Evolutionary conservation across 1,140 invertebrate genomes (phyloP).

Genomic region (Odontomachus brunneus): DNA sequence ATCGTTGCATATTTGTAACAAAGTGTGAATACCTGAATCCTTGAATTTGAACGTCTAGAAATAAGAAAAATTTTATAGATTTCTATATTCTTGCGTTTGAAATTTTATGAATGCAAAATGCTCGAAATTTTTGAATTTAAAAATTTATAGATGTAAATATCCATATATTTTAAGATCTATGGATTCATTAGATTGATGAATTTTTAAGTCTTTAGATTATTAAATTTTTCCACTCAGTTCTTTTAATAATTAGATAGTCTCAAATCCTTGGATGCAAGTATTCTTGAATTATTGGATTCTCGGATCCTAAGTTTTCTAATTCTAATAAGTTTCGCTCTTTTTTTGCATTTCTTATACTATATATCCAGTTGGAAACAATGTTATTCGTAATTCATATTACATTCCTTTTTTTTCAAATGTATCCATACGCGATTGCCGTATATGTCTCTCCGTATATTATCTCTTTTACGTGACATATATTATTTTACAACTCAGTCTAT

Average conservation of each 20-base stretch:
- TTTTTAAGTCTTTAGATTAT: constrained; percentile 22
- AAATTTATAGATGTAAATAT: constrained; percentile 34
- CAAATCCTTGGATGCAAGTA: constrained; percentile 43
- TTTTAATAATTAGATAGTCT: constrained; percentile 5
- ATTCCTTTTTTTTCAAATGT: constrained; percentile 19
- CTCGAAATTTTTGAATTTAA: neutral
- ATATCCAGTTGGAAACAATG: constrained; percentile 29
- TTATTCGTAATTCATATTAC: constrained; percentile 32
- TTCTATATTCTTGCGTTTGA: neutral
- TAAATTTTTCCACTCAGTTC: neutral
- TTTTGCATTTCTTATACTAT: neutral
- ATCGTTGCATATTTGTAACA: constrained; percentile 59
- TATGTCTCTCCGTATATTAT: too few species aligned
- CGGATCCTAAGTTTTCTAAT: constrained; percentile 20
- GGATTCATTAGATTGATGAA: constrained; percentile 30
- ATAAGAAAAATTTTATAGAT: neutral
- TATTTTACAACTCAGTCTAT: constrained; percentile 39
- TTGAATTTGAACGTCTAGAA: constrained; percentile 6
- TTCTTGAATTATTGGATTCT: constrained; percentile 25
- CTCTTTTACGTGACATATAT: constrained; percentile 17
- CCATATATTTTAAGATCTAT: neutral
- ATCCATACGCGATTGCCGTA: neutral
- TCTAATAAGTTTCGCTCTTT: constrained; percentile 13
- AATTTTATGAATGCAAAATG: neutral
- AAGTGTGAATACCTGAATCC: constrained; percentile 48